phyloP scores from a whole-genome alignment of 2,797 vertebrate genomes.

The Gymnodraco acuticeps region DNA sequence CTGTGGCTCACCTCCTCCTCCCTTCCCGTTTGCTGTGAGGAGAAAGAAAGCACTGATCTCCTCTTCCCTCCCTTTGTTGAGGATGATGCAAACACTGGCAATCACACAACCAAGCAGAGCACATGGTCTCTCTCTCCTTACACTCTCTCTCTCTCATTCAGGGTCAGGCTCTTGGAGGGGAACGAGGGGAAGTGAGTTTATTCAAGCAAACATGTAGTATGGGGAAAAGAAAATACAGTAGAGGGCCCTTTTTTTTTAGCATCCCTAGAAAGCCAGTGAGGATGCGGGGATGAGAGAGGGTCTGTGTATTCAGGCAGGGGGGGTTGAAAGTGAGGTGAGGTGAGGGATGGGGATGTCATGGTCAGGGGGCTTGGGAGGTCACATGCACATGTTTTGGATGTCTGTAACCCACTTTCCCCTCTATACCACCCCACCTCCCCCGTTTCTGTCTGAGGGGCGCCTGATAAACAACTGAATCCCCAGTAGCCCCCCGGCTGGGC shows the following conservation, averaged over 20 bases:
- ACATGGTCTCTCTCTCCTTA: conserved; percentile 38
- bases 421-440: conserved; percentile 18
- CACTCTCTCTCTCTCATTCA: conserved; percentile 47
- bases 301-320: conserved; percentile 14
- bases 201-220: conserved; percentile 50
- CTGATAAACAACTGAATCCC: conserved; percentile 80
- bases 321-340: conserved; percentile 58
- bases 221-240: conserved; percentile 10
- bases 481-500: conserved; percentile 67
- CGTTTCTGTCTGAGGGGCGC: conserved; percentile 71
- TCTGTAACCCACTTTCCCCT: conserved; percentile 81
- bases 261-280: conserved; percentile 55
- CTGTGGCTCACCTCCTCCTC: background rate
- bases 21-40: conserved; percentile 63
- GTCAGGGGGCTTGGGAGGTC: conserved; percentile 58
- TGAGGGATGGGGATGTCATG: conserved; percentile 43
- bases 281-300: conserved; percentile 11
- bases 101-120: conserved; percentile 68
- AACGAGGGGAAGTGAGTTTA: conserved; percentile 61
- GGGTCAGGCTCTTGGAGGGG: conserved; percentile 39
- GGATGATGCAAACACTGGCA: conserved; percentile 89
- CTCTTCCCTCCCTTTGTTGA: conserved; percentile 71
- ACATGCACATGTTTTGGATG: conserved; percentile 70
- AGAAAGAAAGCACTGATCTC: conserved; percentile 42
- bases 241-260: conserved; percentile 45